Evolutionary conservation across 2,888 invertebrate genomes (phyloP), one percentile per base, ranked within the genome.

Genomic region (Stenichneumon culpator): DNA sequence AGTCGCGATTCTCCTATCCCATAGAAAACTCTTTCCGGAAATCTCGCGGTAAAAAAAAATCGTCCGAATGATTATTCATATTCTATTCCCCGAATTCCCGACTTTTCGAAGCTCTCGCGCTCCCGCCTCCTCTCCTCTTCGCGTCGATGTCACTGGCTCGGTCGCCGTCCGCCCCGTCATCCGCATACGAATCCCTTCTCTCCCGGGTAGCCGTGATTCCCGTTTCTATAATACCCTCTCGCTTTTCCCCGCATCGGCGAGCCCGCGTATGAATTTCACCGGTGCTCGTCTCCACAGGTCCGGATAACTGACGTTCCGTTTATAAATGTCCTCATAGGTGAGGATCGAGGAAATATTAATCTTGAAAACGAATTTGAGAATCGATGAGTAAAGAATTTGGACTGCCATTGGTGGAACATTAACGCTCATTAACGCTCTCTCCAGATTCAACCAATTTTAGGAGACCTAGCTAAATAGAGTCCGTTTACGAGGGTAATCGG

Each of bases 51-150:
- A 52, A 85, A 84, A 68, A 85, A 84, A 85, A 79, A 82, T 60
- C 60, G 70, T 79, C 54, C 70, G 82, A 85, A 79, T 82, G 82
- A 85, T 85, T 85, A 85, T 85, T 85, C 85, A 85, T 82, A 85
- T 85, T 85, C 82, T 77, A 82, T 85, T 85, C 57, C 85, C 75
- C 82, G 79, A 79, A 70, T 79, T 79, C 79, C 72, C 85, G 82
- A 79, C 77, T 79, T 82, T 79, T 50, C 75, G 39, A 57, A 60
- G 79, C 82, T 47, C 80, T 67, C 79, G 54, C 14, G 7, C 63
- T 39, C 52, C 36, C 74, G 74, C 36, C 44, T 60, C 63, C 54
- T 44, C 52, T 25, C 74, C 79, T 36, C 44, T 68, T 70, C 69
- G 39, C 57, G 25, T 69, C 50, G 9, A 54, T 77, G 36, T 60